phyloP scores from a whole-genome alignment of 2,888 invertebrate genomes.

The Thecocarcelia acutangulata region DNA sequence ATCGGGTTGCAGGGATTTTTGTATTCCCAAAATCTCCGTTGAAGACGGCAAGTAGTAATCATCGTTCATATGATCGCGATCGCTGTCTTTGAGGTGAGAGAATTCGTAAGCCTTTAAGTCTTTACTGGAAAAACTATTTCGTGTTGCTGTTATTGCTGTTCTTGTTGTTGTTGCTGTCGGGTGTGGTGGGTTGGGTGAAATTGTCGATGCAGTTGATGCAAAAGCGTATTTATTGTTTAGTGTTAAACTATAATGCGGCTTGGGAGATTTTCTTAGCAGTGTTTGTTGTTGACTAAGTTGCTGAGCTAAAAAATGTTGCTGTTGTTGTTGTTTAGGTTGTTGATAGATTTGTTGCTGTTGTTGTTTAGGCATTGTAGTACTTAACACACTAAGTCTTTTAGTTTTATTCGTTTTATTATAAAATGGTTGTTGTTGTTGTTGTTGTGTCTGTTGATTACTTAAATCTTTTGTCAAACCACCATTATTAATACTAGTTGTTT shows the following conservation, averaged over 20 bases:
- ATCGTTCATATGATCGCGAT: slow-evolving; percentile 40
- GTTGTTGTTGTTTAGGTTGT: slow-evolving; percentile 35
- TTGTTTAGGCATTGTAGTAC: slow-evolving; percentile 65
- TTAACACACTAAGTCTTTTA: slow-evolving; percentile 65
- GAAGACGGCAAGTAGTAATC: slow-evolving; percentile 64
- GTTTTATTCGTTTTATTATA: slow-evolving; percentile 54
- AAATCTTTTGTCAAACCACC: slow-evolving; percentile 51
- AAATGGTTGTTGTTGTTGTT: slow-evolving; percentile 74
- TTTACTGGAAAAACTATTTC: slow-evolving; percentile 51
- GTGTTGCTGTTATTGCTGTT: slow-evolving; percentile 15
- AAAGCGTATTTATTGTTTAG: slow-evolving; percentile 53
- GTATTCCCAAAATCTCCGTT: slow-evolving; percentile 59
- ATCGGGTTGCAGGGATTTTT: slow-evolving; percentile 52
- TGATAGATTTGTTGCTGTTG: slow-evolving; percentile 50
- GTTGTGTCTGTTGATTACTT: slow-evolving; percentile 70
- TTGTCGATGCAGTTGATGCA: slow-evolving; percentile 26
- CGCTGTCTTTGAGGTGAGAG: slow-evolving; percentile 55
- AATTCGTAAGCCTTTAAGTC: slow-evolving; percentile 68
- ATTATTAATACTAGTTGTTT: slow-evolving; percentile 50
- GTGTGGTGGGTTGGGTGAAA: slow-evolving; percentile 13
- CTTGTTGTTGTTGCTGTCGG: slow-evolving; percentile 7
- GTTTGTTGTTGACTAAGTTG: slow-evolving; percentile 57
- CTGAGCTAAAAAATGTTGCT: slow-evolving; percentile 46
- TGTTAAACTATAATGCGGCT: slow-evolving; percentile 61
- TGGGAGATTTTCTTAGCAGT: slow-evolving; percentile 58